Percentiles rank a stretch among this genome's conserved stretches.
These are phyloP conservation scores for Chionoecetes opilio DNA, from an alignment of 1,140 invertebrate species.

Conservation along the genomic window DNA sequence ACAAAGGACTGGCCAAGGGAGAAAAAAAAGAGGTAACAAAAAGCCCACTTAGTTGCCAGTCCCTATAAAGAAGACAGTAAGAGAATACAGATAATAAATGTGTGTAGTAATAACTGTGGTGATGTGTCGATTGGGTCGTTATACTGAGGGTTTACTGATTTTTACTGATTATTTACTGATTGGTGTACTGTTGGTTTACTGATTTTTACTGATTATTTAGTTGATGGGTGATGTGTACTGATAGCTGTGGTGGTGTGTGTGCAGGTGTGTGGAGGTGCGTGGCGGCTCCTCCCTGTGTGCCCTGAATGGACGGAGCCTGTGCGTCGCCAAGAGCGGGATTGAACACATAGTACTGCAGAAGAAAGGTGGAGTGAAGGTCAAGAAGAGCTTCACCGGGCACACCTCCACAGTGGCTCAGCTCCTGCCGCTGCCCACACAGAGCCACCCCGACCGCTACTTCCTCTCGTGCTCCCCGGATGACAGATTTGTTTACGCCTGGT, in stretches of 20 bases:
- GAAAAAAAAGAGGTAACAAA: no score
- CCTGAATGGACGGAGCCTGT: not conserved
- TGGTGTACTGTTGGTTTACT: no score
- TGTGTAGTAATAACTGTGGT: no score
- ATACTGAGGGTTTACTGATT: no score
- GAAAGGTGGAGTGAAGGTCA: not conserved
- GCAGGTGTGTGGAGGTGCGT: constrained; percentile 52
- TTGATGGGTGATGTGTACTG: no score
- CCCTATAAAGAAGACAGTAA: no score
- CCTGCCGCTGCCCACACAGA: not conserved
- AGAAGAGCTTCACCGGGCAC: constrained; percentile 64
- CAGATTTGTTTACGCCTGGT: constrained; percentile 70
- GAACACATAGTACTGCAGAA: not conserved
- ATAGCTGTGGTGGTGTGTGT: not conserved
- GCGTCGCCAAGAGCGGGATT: constrained; percentile 48
- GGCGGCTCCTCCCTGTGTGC: constrained; percentile 40
- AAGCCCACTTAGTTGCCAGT: no score
- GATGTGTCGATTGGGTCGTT: no score
- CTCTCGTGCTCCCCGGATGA: constrained; percentile 65
- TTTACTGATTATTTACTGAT: no score
- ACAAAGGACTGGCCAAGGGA: no score
- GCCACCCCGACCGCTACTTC: constrained; percentile 41
- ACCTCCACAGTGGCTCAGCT: constrained; percentile 54
- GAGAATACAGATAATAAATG: no score
- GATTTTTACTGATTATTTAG: no score